These are phyloP conservation scores for Melolontha melolontha DNA, from an alignment of 2,888 invertebrate genomes.

Conservation along the genomic window DNA sequence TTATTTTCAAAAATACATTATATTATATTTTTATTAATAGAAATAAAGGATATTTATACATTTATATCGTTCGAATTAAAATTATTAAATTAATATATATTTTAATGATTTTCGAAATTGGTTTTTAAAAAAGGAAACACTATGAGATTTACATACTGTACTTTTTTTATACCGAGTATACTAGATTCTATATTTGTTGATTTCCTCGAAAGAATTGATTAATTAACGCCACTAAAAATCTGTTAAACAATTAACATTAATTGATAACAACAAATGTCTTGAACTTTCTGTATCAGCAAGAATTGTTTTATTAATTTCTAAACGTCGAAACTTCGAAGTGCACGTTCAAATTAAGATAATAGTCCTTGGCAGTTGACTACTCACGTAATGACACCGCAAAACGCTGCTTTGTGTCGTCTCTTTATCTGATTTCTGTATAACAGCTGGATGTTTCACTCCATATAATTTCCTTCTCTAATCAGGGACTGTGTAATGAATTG, in stretches of 20 bases:
- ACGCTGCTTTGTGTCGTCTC: constrained; percentile 37
- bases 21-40: no score
- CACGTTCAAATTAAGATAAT: constrained; percentile 36
- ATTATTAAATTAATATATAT: no score
- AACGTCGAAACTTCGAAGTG: constrained; percentile 22
- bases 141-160: no score
- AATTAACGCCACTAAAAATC: neutral
- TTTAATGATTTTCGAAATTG: no score
- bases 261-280: constrained; percentile 1
- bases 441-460: constrained; percentile 43
- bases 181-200: no score
- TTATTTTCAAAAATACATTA: no score
- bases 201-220: neutral
- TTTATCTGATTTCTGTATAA: constrained; percentile 45
- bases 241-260: neutral
- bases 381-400: constrained; percentile 38
- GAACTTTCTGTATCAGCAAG: constrained; percentile 23
- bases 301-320: constrained; percentile 27
- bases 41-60: no score
- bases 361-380: constrained; percentile 39
- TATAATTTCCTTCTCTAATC: constrained; percentile 35
- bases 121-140: no score
- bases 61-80: no score
- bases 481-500: constrained; percentile 38
- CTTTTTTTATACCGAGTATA: neutral